A percentile compares a stretch with the other conserved stretches of the same genome.
These are phyloP conservation scores for Dromius quadrimaculatus DNA, from an alignment of 2,888 invertebrate genomes.

Conservation along the genomic window DNA sequence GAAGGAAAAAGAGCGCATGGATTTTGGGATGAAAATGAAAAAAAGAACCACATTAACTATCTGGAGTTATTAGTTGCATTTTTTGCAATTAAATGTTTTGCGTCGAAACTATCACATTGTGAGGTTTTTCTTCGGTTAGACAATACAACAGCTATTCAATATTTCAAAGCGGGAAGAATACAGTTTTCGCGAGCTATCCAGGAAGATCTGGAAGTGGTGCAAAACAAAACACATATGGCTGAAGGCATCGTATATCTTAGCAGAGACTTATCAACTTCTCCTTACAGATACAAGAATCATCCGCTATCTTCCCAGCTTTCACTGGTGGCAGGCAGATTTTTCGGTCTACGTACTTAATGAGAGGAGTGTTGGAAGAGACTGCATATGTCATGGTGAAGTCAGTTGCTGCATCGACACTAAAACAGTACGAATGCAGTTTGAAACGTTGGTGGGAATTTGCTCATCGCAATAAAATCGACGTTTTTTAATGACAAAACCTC, in stretches of 20 bases:
- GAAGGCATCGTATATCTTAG: too few relatives aligned
- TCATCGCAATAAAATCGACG: background rate
- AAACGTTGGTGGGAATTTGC: background rate
- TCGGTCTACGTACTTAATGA: background rate
- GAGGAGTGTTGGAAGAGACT: background rate
- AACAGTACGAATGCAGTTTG: background rate
- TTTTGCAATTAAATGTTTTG: too few relatives aligned
- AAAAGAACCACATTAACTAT: slow-evolving; percentile 35
- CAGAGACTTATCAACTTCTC: background rate
- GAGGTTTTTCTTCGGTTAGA: too few relatives aligned
- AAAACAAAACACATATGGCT: too few relatives aligned
- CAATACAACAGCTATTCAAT: too few relatives aligned
- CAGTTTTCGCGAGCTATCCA: too few relatives aligned
- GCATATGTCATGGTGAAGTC: background rate
- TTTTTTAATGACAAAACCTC: background rate
- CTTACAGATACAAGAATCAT: background rate
- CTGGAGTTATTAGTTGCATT: slow-evolving; percentile 14
- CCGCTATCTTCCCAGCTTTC: background rate
- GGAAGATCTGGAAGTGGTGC: too few relatives aligned
- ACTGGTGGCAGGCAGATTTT: background rate
- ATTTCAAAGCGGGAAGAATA: too few relatives aligned
- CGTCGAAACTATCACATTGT: background rate
- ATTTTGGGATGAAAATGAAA: slow-evolving; percentile 7
- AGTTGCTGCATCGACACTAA: background rate
- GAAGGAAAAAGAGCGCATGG: slow-evolving; percentile 36